A percentile compares a stretch with the other conserved stretches of the same genome.
Evolutionary conservation across 2,797 vertebrate genomes (phyloP).

Genomic region (Cephalopachus bancanus): DNA sequence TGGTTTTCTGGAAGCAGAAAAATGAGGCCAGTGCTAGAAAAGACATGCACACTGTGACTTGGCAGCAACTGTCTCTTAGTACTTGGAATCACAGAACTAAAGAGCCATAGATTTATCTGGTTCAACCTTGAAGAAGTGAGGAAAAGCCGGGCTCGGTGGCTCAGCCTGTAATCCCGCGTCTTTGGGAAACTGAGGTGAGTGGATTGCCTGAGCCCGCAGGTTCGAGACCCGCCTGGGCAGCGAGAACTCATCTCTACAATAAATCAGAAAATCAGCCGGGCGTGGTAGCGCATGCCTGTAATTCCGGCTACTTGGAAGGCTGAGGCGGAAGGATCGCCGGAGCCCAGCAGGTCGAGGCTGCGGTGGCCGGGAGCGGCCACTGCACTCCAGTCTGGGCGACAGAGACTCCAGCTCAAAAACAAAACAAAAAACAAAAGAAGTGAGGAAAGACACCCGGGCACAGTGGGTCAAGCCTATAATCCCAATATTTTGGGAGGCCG

Average conservation of each 20-base stretch:
- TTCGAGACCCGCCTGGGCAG: neutral
- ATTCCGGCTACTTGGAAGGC: no score
- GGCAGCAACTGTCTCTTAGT: neutral
- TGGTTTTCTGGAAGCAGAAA: neutral
- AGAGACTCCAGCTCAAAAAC: no score
- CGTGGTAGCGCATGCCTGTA: no score
- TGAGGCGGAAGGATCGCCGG: no score
- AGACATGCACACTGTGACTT: neutral
- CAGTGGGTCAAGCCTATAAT: no score
- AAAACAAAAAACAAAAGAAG: no score
- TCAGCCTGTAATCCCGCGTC: neutral
- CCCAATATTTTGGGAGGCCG: no score
- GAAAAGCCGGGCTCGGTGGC: neutral
- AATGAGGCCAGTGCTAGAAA: neutral
- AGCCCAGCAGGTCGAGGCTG: no score
- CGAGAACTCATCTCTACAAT: neutral
- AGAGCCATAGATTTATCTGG: neutral
- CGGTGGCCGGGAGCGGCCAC: no score
- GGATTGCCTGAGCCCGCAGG: neutral
- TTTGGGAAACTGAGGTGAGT: neutral
- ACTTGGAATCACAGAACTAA: neutral
- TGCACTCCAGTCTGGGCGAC: no score
- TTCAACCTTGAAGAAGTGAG: constrained; percentile 8
- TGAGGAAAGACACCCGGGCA: no score
- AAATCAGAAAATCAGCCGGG: no score